These are phyloP conservation scores for Pissodes strobi DNA, from an alignment of 1,140 invertebrate genomes.

Conservation along the genomic window DNA sequence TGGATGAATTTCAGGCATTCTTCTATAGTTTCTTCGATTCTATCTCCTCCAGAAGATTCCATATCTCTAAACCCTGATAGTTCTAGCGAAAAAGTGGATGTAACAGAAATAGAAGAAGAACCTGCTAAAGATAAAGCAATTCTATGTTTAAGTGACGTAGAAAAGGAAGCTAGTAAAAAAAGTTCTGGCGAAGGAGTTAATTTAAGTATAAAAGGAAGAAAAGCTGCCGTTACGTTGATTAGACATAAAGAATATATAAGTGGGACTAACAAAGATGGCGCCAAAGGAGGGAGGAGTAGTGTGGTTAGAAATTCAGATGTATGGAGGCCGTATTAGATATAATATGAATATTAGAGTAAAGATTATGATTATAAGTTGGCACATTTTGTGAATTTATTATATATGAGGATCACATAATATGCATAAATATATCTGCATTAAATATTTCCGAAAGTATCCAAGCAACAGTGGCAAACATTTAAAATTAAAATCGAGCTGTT, in stretches of 20 bases:
- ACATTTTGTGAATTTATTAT: too few relatives aligned
- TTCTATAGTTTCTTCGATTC: conserved; percentile 55
- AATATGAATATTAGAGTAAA: too few relatives aligned
- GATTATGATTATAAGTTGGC: too few relatives aligned
- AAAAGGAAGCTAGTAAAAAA: conserved; percentile 15
- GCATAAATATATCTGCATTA: too few relatives aligned
- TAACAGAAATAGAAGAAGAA: conserved; percentile 43
- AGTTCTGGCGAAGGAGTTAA: conserved; percentile 46
- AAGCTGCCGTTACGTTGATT: conserved; percentile 50
- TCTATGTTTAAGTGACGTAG: background rate
- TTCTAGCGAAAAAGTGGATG: conserved; percentile 48
- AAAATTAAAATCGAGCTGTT: too few relatives aligned
- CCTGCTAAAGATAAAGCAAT: conserved; percentile 26
- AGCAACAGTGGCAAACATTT: too few relatives aligned
- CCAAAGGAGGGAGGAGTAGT: conserved; percentile 43
- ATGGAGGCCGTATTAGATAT: conserved; percentile 63
- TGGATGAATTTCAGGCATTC: conserved; percentile 63
- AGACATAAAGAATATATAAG: conserved; percentile 53
- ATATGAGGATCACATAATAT: too few relatives aligned
- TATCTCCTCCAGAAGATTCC: conserved; percentile 55
- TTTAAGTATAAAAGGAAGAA: conserved; percentile 46
- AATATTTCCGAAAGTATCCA: too few relatives aligned
- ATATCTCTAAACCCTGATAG: conserved; percentile 50
- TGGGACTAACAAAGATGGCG: conserved; percentile 54
- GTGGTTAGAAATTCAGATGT: conserved; percentile 60